phyloP scores from a whole-genome alignment of 1,140 invertebrate genomes.

The Bombus superbus region DNA sequence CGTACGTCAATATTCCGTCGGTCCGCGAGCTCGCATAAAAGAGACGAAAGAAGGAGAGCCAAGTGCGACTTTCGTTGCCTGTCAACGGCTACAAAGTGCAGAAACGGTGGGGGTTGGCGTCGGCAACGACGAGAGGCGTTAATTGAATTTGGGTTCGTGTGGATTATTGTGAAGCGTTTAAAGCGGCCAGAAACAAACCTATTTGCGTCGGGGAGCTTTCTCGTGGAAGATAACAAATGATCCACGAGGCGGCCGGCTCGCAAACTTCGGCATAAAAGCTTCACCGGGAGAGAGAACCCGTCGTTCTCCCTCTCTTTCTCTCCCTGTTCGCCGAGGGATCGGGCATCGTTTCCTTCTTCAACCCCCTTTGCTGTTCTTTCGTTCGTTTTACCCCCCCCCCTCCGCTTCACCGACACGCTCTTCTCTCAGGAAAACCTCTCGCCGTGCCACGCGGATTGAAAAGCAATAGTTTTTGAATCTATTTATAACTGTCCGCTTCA shows the following conservation, averaged over 20 bases:
- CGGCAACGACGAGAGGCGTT: conserved; percentile 64
- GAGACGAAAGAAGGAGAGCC: conserved; percentile 61
- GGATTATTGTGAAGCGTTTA: conserved; percentile 75
- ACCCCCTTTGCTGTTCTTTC: conserved; percentile 58
- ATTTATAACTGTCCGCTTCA: conserved; percentile 74
- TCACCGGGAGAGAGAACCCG: conserved; percentile 59
- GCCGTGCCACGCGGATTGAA: conserved; percentile 66
- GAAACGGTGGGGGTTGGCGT: conserved; percentile 32
- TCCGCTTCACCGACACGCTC: conserved; percentile 1
- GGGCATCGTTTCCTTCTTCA: conserved; percentile 43
- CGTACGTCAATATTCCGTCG: conserved; percentile 61
- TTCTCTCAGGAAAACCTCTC: conserved; percentile 49
- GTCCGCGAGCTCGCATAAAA: conserved; percentile 41
- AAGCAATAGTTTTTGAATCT: conserved; percentile 75
- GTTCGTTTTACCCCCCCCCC: conserved; percentile 43
- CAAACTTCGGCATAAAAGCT: conserved; percentile 76
- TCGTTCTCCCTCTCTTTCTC: conserved; percentile 27
- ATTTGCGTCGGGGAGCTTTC: conserved; percentile 76
- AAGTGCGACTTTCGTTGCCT: conserved; percentile 58
- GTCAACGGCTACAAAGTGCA: conserved; percentile 66
- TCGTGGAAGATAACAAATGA: conserved; percentile 75
- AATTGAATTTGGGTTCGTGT: conserved; percentile 74
- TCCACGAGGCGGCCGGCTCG: conserved; percentile 66
- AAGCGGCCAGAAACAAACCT: conserved; percentile 76
- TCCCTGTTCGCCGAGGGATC: not conserved